phyloP scores from a whole-genome alignment of 2,113 vertebrate genomes.

The Aix galericulata region DNA sequence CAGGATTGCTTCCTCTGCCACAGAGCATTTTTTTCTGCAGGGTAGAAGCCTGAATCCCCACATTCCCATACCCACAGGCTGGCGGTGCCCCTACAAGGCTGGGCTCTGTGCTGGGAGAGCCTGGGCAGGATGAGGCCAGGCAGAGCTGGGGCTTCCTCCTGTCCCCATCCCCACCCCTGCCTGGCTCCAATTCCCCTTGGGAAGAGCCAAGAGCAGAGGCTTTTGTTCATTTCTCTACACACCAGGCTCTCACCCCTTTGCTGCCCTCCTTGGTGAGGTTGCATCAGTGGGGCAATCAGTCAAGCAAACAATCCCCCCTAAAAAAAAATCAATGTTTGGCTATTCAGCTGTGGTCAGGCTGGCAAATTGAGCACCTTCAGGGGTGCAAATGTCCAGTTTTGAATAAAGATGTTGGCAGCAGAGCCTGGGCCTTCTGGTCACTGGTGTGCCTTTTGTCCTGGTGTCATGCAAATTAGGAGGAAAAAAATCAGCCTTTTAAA shows the following conservation, averaged over 20 bases:
- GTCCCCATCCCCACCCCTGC: background rate
- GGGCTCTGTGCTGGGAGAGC: fast-evolving
- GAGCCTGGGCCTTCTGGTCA: background rate
- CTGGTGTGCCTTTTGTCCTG: background rate
- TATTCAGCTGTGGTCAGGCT: background rate
- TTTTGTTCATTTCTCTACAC: background rate
- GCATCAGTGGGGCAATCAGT: background rate
- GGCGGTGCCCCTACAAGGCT: background rate
- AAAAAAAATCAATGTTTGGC: background rate
- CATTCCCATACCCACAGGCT: fast-evolving
- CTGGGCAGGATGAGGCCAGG: background rate
- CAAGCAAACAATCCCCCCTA: background rate
- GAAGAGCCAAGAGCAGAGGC: background rate
- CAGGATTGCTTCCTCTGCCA: background rate
- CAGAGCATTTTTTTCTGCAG: fast-evolving
- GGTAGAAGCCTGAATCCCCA: background rate
- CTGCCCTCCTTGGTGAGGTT: background rate
- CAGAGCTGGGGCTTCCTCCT: background rate
- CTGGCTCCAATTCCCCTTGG: background rate
- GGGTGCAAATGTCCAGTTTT: background rate
- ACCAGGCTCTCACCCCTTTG: fast-evolving
- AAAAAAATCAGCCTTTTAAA: background rate
- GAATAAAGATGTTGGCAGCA: background rate
- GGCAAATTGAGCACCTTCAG: background rate
- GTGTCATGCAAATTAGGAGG: background rate